Percentiles rank a stretch among this genome's conserved stretches.
Evolutionary conservation across 2,797 vertebrate species (phyloP).

Genomic region (Phataginus tetradactyla): DNA sequence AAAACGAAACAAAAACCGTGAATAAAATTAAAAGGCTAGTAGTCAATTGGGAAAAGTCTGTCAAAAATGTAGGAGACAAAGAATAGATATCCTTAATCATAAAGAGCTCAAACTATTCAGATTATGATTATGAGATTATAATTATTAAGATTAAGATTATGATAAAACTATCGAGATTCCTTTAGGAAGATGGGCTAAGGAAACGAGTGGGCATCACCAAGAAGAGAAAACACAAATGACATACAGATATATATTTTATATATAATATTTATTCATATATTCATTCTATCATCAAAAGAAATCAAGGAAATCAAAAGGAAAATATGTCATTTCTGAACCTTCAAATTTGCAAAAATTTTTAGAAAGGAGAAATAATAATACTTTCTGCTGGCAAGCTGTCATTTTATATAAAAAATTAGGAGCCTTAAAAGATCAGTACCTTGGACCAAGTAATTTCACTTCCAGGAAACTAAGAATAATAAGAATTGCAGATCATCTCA

Average conservation of each 20-base stretch:
- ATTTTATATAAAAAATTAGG: background rate
- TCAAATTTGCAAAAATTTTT: background rate
- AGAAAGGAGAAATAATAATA: background rate
- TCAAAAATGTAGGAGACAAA: background rate
- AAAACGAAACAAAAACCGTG: background rate
- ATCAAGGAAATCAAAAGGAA: slow-evolving; percentile 28
- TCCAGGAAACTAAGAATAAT: background rate
- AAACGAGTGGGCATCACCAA: background rate
- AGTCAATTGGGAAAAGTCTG: background rate
- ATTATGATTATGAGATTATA: no score
- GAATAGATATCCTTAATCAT: background rate
- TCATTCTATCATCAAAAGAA: background rate
- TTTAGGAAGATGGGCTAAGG: background rate
- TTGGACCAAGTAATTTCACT: background rate
- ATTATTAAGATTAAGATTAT: no score
- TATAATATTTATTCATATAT: background rate
- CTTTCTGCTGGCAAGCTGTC: background rate
- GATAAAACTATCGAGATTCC: background rate
- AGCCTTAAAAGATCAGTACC: background rate
- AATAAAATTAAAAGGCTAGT: background rate
- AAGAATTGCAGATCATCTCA: background rate
- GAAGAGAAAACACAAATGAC: background rate
- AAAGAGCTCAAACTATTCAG: background rate
- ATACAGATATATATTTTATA: no score
- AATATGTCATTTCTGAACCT: background rate